Base-by-base conservation (phyloP, 2,888 invertebrate genomes). In the Torymus texanus region DNA sequence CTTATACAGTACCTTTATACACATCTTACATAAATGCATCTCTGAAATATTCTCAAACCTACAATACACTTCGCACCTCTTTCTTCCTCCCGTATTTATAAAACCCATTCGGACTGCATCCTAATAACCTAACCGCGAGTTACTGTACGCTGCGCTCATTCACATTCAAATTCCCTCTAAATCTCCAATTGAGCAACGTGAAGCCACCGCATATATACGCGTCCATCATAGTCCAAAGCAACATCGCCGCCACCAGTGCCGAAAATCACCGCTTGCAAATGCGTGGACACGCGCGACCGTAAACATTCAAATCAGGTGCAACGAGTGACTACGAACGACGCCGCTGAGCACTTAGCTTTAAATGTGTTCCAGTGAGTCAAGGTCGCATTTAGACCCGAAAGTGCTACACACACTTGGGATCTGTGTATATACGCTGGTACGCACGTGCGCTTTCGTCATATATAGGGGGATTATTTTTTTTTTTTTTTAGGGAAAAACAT, bases 361-460 rank as follows among this genome's bases (percentile, higher is more conserved):
- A 81, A 81, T 79, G 73, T 81, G 67, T 79, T 70, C 61, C 70
- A 81, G 68, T 70, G 59, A 81, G 81, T 79, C 81, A 81, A 79
- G 81, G 81, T 79, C 65, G 51, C 13, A 24, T 21, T 2, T 21
- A 21, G 1, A 21, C 41, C 8, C 2, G 29, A 29, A 3, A 5
- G 29, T 41, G 41, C 8, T 41, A 4, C 10, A 41, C 41, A 8
- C 8, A 41, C 8, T 41, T 8, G 8, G 5, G 1, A 1, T 41
- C 8, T 41, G 41, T 8, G 41, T 41, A 5, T 41, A 21, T 21
- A 21, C 8, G 41, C 8, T 8, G 41, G 41, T 8, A 8, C 41
- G 18, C 51, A 11, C 50, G 61, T 21, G 21, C 24, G 18, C 50
- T 74, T 74, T 65, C 65, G 29, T 66, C 56, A 74, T 13, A n/a